Conservation (phyloP, 2,797 vertebrate genomes). For the Enteromius fasciolatus region DNA sequence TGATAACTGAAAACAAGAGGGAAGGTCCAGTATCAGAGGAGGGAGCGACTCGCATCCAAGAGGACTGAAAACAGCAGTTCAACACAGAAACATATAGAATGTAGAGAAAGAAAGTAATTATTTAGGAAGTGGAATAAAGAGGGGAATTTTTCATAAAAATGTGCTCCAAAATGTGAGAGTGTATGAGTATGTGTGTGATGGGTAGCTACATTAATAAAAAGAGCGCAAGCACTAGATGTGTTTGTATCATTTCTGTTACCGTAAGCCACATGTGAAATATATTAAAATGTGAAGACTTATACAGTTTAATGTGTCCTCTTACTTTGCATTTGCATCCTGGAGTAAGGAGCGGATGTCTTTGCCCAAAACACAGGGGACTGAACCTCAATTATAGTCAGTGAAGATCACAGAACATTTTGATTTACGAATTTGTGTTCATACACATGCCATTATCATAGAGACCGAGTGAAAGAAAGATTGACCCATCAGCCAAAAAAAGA, state of each 20-base stretch:
- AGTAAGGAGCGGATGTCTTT: neutral
- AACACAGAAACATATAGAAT: constrained; percentile 48
- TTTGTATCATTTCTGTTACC: constrained; percentile 19
- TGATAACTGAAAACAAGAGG: constrained; percentile 81
- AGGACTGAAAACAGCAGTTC: constrained; percentile 63
- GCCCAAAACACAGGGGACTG: neutral
- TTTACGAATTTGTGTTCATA: neutral
- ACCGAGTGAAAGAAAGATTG: constrained; percentile 16
- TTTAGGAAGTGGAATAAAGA: constrained; percentile 1
- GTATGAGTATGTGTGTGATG: constrained; percentile 10
- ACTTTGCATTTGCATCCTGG: constrained; percentile 3
- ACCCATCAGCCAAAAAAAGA: constrained; percentile 55
- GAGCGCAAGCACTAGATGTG: constrained; percentile 18
- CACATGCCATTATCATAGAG: neutral
- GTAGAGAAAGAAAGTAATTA: neutral
- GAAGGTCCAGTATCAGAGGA: constrained; percentile 78
- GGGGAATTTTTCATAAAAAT: neutral
- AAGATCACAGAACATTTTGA: neutral
- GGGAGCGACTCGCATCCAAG: constrained; percentile 67
- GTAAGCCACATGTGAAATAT: neutral
- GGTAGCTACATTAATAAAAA: neutral
- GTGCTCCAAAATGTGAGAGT: constrained; percentile 20
- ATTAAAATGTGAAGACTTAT: constrained; percentile 18
- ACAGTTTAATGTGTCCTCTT: neutral
- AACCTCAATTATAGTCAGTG: neutral